phyloP scores from a whole-genome alignment of 64 coral and sea anemone genomes.

The Catalaphyllia jardinei region DNA sequence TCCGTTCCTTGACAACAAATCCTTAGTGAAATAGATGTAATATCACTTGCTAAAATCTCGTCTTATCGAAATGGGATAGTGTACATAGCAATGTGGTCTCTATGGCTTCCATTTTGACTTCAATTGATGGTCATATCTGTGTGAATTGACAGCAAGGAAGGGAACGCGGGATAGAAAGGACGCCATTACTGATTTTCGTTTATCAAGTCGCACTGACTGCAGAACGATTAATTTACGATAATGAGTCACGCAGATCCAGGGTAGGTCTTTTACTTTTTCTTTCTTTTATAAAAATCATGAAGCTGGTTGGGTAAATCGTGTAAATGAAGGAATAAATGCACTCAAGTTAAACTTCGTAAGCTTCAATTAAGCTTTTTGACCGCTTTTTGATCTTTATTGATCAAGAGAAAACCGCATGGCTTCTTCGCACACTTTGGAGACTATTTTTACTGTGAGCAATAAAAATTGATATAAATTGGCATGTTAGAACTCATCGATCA shows the following conservation, averaged over 20 bases:
- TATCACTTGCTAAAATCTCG: conserved; percentile 48
- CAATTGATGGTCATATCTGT: conserved; percentile 21
- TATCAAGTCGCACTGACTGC: background rate
- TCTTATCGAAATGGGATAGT: conserved; percentile 23
- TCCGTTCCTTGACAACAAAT: conserved; percentile 19
- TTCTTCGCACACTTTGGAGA: too few relatives aligned
- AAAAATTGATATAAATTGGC: too few relatives aligned
- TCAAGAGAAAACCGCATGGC: too few relatives aligned
- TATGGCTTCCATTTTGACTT: conserved; percentile 66
- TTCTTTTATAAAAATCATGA: background rate
- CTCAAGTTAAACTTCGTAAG: too few relatives aligned
- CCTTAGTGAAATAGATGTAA: background rate
- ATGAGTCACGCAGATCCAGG: conserved; percentile 83
- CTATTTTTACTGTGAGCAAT: too few relatives aligned
- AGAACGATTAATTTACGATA: background rate
- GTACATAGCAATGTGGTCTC: conserved; percentile 45
- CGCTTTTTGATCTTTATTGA: background rate
- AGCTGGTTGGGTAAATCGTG: background rate
- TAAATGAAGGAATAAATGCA: background rate
- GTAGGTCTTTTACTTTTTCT: conserved; percentile 21
- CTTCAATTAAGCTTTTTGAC: background rate
- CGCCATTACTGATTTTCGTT: conserved; percentile 1
- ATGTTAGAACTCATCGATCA: too few relatives aligned
- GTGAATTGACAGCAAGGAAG: background rate
- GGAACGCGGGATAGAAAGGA: background rate